Evolutionary conservation across 1,140 invertebrate species (phyloP).

Genomic region (Drosophila leontia): DNA sequence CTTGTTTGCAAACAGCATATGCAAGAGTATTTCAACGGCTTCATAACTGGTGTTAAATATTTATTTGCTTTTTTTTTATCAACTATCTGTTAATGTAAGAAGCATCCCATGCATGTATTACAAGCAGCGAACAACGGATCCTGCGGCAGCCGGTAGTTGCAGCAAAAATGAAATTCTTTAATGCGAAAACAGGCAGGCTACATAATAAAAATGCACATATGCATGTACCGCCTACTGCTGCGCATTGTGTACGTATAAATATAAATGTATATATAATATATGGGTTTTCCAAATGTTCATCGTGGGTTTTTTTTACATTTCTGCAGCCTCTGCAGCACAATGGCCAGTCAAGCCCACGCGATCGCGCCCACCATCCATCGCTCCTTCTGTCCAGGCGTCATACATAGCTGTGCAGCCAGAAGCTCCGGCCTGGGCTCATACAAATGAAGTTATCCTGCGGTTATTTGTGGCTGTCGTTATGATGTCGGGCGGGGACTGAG

Average conservation of each 20-base stretch:
- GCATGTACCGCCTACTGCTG: constrained; percentile 1
- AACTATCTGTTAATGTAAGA: constrained; percentile 75
- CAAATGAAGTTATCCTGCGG: constrained; percentile 83
- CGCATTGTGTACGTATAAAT: constrained; percentile 17
- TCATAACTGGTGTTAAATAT: constrained; percentile 8
- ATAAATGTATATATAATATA: constrained; percentile 48
- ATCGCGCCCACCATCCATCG: constrained; percentile 23
- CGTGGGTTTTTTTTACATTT: constrained; percentile 54
- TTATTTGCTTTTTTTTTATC: constrained; percentile 25
- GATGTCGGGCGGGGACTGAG: constrained; percentile 46
- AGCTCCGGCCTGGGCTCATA: constrained; percentile 50
- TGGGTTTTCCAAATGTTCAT: constrained; percentile 39
- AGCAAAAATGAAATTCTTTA: constrained; percentile 74
- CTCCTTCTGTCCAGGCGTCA: constrained; percentile 10
- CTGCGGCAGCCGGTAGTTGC: constrained; percentile 17
- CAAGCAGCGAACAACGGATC: constrained; percentile 49
- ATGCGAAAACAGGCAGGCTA: constrained; percentile 60
- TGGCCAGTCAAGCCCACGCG: constrained; percentile 31
- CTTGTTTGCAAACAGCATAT: background rate
- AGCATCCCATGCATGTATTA: constrained; percentile 58
- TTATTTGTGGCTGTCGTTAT: constrained; percentile 80
- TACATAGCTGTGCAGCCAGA: constrained; percentile 9
- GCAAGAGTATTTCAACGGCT: background rate
- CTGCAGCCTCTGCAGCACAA: constrained; percentile 36
- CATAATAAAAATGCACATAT: constrained; percentile 55